Evolutionary conservation across 2,113 vertebrate species (phyloP).

Genomic region (Progne subis): DNA sequence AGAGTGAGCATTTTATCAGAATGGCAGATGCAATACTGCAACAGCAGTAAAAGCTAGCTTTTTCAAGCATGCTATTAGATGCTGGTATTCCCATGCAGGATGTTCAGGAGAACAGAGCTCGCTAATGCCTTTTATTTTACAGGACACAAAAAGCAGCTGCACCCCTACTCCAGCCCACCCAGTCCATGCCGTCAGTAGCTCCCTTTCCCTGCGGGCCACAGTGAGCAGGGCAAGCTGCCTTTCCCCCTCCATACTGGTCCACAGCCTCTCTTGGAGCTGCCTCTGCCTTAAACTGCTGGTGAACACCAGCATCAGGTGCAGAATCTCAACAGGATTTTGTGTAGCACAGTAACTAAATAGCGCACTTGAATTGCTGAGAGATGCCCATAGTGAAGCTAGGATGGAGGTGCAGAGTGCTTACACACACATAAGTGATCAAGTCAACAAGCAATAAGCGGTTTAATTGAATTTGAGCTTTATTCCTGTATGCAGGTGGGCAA

Average conservation of each 20-base stretch:
- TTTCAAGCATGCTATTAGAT: not conserved
- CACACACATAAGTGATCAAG: not conserved
- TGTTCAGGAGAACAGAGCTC: not conserved
- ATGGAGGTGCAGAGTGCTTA: not conserved
- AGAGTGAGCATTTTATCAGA: not conserved
- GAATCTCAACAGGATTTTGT: not conserved
- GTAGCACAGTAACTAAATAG: not conserved
- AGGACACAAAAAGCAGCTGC: not conserved
- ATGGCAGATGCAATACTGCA: not conserved
- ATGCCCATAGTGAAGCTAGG: not conserved
- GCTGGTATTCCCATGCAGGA: not conserved
- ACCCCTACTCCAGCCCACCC: not conserved
- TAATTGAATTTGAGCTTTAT: not conserved
- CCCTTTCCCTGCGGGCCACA: rapidly evolving
- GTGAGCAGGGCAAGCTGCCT: not conserved
- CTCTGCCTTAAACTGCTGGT: not conserved
- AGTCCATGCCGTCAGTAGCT: not conserved
- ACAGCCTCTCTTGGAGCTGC: not conserved
- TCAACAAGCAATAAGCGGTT: not conserved
- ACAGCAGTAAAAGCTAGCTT: not conserved
- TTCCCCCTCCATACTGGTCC: not conserved
- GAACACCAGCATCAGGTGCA: not conserved
- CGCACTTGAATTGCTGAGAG: not conserved
- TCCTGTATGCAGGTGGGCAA: not conserved
- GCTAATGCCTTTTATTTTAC: not conserved